Evolutionary conservation across 1,140 invertebrate species (phyloP).

Genomic region (Drosophila neocordata): DNA sequence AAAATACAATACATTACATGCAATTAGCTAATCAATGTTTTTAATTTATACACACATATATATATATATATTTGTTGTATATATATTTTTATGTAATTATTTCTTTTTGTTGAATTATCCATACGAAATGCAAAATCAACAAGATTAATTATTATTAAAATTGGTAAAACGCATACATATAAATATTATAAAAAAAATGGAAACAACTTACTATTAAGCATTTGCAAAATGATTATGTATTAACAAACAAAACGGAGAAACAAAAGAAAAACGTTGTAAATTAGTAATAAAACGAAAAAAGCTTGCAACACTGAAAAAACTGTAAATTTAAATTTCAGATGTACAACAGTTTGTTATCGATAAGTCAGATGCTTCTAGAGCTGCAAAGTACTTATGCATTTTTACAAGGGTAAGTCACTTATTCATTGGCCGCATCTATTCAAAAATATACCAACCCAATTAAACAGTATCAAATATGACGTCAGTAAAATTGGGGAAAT

Average conservation of each 20-base stretch:
- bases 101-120: neutral
- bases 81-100: constrained; percentile 4
- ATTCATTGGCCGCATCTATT: too few relatives aligned
- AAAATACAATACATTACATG: constrained; percentile 12
- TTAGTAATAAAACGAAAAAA: constrained; percentile 2
- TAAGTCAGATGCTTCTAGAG: neutral
- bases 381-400: too few relatives aligned
- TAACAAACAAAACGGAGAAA: constrained; percentile 2
- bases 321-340: neutral
- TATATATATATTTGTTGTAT: neutral
- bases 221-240: neutral
- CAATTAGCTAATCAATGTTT: constrained; percentile 7
- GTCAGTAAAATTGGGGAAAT: too few relatives aligned
- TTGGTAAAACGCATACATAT: neutral
- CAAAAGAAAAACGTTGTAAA: constrained; percentile 3
- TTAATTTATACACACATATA: neutral
- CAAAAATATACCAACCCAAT: too few relatives aligned
- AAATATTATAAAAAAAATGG: neutral
- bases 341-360: neutral
- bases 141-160: neutral
- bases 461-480: too few relatives aligned
- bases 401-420: too few relatives aligned
- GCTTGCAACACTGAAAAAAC: neutral
- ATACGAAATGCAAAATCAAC: neutral
- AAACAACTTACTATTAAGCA: neutral